phyloP scores from a whole-genome alignment of 64 coral and sea anemone species.

The Porites lutea region DNA sequence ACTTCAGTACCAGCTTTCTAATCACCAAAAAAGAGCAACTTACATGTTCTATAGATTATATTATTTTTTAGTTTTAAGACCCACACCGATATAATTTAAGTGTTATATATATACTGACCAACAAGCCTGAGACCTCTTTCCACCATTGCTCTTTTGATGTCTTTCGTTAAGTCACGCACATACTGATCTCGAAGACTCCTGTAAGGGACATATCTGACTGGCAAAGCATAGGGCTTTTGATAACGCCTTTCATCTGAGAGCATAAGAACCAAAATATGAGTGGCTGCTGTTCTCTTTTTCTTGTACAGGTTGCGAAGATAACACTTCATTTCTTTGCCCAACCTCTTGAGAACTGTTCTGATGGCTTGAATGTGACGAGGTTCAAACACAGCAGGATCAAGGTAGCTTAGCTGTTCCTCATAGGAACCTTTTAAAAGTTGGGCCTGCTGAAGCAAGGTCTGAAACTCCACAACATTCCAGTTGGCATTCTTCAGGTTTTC shows the following conservation, averaged over 20 bases:
- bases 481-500: not conserved
- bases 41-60: too few species aligned
- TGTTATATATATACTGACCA: too few species aligned
- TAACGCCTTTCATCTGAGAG: slow-evolving; percentile 13
- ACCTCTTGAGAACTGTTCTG: too few species aligned
- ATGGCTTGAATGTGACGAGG: too few species aligned
- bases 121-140: slow-evolving; percentile 24
- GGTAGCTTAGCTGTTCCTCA: slow-evolving; percentile 34
- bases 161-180: slow-evolving; percentile 34
- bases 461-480: too few species aligned
- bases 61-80: too few species aligned
- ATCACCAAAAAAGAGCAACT: too few species aligned
- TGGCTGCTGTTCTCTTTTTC: slow-evolving; percentile 48
- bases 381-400: slow-evolving; percentile 39
- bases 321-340: slow-evolving; percentile 15
- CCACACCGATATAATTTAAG: too few species aligned
- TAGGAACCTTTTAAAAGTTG: not conserved
- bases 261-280: slow-evolving; percentile 42
- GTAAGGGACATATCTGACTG: slow-evolving; percentile 47
- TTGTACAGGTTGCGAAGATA: too few species aligned
- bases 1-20: too few species aligned
- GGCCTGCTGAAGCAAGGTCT: not conserved
- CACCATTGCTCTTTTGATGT: slow-evolving; percentile 21
- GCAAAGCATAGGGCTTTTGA: slow-evolving; percentile 34
- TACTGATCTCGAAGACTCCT: slow-evolving; percentile 40